Evolutionary conservation across 2,888 invertebrate species (phyloP).

Genomic region (Amphipyra berbera): DNA sequence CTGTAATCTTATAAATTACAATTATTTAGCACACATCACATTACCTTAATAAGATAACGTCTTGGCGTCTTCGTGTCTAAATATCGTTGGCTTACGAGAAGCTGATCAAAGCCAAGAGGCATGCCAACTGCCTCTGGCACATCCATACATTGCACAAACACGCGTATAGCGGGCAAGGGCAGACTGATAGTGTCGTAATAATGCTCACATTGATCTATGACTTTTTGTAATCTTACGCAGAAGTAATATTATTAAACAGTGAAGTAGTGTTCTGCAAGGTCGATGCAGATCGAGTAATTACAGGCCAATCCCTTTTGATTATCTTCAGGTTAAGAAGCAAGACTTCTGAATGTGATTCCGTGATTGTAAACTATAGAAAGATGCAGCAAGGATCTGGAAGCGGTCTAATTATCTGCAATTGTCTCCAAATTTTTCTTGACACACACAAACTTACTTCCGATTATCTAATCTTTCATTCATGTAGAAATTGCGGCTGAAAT

Average conservation of each 20-base stretch:
- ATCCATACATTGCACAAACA: conserved; percentile 75
- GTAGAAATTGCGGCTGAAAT: conserved; percentile 19
- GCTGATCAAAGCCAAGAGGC: conserved; percentile 72
- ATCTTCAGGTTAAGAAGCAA: not conserved
- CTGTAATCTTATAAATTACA: conserved; percentile 51
- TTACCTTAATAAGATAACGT: conserved; percentile 62
- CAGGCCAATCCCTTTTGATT: not conserved
- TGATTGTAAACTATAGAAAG: not conserved
- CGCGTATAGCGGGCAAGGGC: conserved; percentile 75
- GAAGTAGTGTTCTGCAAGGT: conserved; percentile 14
- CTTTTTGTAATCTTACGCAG: conserved; percentile 48
- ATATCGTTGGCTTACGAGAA: conserved; percentile 79
- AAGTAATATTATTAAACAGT: conserved; percentile 41
- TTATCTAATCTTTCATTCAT: conserved; percentile 44
- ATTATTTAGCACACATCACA: conserved; percentile 58
- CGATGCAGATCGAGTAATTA: not conserved
- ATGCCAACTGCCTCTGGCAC: conserved; percentile 84
- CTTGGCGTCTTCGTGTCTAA: conserved; percentile 84
- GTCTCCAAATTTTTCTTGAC: not conserved
- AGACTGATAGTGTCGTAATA: conserved; percentile 65
- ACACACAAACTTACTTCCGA: conserved; percentile 1
- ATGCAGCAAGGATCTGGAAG: not conserved
- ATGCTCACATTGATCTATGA: conserved; percentile 59
- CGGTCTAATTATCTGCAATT: not conserved
- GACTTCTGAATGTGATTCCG: not conserved